phyloP scores from a whole-genome alignment of 2,797 vertebrate species.

The Gallinago nigripennis region DNA sequence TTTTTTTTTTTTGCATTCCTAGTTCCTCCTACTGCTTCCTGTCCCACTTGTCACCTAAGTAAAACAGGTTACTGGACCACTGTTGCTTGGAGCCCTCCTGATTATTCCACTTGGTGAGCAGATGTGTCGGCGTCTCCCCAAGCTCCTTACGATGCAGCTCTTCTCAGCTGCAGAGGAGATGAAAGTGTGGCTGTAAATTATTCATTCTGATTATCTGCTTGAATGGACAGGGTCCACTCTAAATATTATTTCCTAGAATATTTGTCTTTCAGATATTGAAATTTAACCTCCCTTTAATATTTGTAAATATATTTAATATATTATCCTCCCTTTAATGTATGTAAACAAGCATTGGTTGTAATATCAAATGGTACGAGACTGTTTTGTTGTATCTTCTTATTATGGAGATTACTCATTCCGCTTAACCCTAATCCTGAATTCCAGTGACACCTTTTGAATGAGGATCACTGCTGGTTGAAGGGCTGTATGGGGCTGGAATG shows the following conservation, averaged over 20 bases:
- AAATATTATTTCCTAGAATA: conserved; percentile 43
- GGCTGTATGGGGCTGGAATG: neutral
- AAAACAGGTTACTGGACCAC: conserved; percentile 41
- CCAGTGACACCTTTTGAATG: neutral
- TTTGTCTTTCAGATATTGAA: conserved; percentile 62
- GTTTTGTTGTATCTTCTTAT: neutral
- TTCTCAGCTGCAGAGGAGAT: conserved; percentile 60
- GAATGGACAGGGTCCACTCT: conserved; percentile 59
- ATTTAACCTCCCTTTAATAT: conserved; percentile 27
- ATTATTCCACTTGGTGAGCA: conserved; percentile 72
- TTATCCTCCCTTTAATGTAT: neutral
- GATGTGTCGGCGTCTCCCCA: conserved; percentile 72
- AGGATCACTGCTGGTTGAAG: neutral
- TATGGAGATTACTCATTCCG: neutral
- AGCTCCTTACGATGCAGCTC: conserved; percentile 65
- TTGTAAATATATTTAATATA: neutral
- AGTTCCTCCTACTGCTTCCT: conserved; percentile 24
- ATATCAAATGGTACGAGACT: neutral
- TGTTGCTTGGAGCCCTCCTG: conserved; percentile 22
- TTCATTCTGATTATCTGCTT: conserved; percentile 77
- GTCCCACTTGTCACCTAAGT: neutral
- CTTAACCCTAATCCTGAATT: neutral
- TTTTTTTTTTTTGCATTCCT: neutral
- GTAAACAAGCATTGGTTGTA: neutral
- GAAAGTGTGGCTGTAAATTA: conserved; percentile 79